Percentiles rank a stretch among this genome's conserved stretches.
Evolutionary conservation across 2,797 vertebrate genomes (phyloP).

Genomic region (Aldrovandia affinis): DNA sequence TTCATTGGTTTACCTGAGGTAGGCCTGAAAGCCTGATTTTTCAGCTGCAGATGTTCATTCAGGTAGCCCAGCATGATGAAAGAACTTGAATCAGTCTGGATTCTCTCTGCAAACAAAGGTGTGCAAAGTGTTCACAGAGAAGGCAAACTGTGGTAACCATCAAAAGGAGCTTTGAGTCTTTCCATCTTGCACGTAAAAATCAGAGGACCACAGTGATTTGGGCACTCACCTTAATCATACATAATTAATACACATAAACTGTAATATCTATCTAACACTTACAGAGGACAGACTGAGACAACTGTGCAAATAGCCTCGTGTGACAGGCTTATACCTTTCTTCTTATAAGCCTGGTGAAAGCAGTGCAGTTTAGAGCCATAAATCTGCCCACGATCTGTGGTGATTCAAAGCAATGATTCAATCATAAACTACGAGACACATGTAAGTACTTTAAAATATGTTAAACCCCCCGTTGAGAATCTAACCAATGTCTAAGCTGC

Average conservation of each 20-base stretch:
- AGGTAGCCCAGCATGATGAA: slow-evolving; percentile 94
- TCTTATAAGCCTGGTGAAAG: too few species aligned
- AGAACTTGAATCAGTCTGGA: slow-evolving; percentile 83
- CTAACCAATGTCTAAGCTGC: too few species aligned
- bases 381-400: too few species aligned
- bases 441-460: too few species aligned
- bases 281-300: slow-evolving; percentile 1
- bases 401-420: too few species aligned
- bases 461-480: too few species aligned
- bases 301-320: too few species aligned
- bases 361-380: neutral
- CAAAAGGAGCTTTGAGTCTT: neutral
- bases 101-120: slow-evolving; percentile 79
- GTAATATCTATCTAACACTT: neutral
- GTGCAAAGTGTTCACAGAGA: slow-evolving; percentile 38
- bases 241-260: neutral
- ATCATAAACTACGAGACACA: too few species aligned
- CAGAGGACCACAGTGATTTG: neutral
- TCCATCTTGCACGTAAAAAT: neutral
- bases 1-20: slow-evolving; percentile 77
- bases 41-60: slow-evolving; percentile 87
- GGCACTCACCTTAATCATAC: neutral
- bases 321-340: too few species aligned
- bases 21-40: slow-evolving; percentile 84
- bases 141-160: neutral